A percentile compares a stretch with the other conserved stretches of the same genome.
Conservation (phyloP, 2,888 invertebrate genomes). For the Leuctra nigra region DNA sequence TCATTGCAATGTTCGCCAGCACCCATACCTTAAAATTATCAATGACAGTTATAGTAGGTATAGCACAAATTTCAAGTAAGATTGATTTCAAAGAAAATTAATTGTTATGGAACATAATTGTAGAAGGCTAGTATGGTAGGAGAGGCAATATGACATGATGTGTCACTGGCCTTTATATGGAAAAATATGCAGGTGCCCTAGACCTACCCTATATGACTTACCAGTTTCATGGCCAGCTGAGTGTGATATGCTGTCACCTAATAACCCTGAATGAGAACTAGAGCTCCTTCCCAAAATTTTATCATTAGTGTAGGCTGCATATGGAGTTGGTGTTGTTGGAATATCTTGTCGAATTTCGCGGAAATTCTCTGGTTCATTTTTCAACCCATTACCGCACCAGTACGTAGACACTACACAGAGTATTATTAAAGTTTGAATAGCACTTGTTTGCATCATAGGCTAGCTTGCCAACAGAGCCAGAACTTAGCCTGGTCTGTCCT, state of each 20-base stretch:
- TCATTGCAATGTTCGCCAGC: conserved; percentile 52
- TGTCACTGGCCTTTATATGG: background rate
- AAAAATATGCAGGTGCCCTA: background rate
- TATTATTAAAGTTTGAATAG: conserved; percentile 22
- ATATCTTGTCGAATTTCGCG: conserved; percentile 22
- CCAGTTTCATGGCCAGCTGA: conserved; percentile 26
- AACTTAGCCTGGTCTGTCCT: too few relatives aligned
- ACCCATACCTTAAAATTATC: conserved; percentile 32
- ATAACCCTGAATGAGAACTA: conserved; percentile 18
- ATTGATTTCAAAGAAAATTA: too few relatives aligned
- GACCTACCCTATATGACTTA: conserved; percentile 19
- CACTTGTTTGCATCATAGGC: conserved; percentile 25
- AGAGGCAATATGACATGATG: background rate
- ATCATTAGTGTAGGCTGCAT: conserved; percentile 16
- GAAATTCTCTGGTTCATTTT: conserved; percentile 20
- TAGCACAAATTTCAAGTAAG: too few relatives aligned
- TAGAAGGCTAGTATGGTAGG: background rate
- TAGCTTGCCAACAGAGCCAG: too few relatives aligned
- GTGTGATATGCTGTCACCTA: conserved; percentile 14
- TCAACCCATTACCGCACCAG: conserved; percentile 22
- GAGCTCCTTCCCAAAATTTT: conserved; percentile 16
- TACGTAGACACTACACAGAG: conserved; percentile 23
- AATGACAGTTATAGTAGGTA: background rate
- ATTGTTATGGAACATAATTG: too few relatives aligned
- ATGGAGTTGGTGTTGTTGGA: background rate